Base-by-base conservation (phyloP, 2,113 vertebrate species). In the Mus spicilegus region DNA sequence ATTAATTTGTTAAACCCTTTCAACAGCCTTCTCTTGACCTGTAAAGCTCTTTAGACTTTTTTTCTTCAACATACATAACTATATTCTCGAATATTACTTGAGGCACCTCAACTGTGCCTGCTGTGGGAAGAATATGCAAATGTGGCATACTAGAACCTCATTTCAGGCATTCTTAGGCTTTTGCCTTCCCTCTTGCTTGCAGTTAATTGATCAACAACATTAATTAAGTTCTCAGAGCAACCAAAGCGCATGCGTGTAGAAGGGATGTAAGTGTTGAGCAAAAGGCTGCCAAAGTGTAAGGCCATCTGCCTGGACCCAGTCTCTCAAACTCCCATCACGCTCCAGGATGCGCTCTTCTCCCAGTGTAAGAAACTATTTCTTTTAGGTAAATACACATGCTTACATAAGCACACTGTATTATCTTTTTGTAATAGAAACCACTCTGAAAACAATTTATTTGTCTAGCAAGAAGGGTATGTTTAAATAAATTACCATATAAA, bases 21-120 rank as follows among this genome's bases (percentile, higher is more conserved):
- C 89, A 80, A 28, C 61, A 49, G 12, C 46, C 58, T 54, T 36
- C 87, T 95, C 69, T 91, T 93, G 93, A 96, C 13, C 75, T 89
- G 70, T 49, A 65, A 93, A 90, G 3, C 0, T 24, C 36, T 97
- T 96, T 90, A 65, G 93, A 30, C 56, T 22, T 42, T 81, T 54
- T 56, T 26, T 12, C 26, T 26, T 51, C 42, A 95, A 1, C 69
- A 2, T 46, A 36, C 54, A 26, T 63, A 42, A 94, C 46, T 89
- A 10, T 93, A 82, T 65, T 87, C 4, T 93, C 1, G 12, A 87
- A 85, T 75, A 87, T 86, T 94, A 72, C 72, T 86, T 78, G 17
- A 82, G 5, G 24, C 75, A 49, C 6, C 65, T 95, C 86, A 77
- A 10, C 39, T 49, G 85, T 81, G 63, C 65, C 36, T n/a, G 16